Conservation (phyloP, 2,113 vertebrate genomes). For the Myiozetetes cayanensis region DNA sequence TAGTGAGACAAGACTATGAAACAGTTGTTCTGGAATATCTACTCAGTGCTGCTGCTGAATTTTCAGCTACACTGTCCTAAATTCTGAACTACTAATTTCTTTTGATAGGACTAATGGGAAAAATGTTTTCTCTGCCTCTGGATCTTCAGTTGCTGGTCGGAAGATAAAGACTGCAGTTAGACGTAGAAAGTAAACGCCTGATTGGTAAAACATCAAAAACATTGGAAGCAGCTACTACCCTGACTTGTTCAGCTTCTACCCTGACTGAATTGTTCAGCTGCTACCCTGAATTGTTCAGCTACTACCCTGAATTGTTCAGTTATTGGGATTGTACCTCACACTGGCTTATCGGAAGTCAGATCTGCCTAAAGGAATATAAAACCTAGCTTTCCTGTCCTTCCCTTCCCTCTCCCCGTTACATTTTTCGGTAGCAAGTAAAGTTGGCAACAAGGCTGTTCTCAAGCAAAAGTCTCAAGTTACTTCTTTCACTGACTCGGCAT, state of each 20-base stretch:
- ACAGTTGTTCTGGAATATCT: constrained; percentile 20
- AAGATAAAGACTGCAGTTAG: constrained; percentile 97
- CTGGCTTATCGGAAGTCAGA: constrained; percentile 71
- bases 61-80: constrained; percentile 10
- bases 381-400: constrained; percentile 54
- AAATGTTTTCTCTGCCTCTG: constrained; percentile 73
- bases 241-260: constrained; percentile 56
- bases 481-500: constrained; percentile 72
- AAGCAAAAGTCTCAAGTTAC: constrained; percentile 65
- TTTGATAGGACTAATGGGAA: constrained; percentile 78
- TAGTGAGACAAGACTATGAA: constrained; percentile 13
- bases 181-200: constrained; percentile 85
- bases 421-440: constrained; percentile 56
- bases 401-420: neutral
- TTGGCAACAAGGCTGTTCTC: constrained; percentile 68
- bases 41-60: constrained; percentile 22
- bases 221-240: constrained; percentile 69
- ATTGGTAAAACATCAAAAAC: constrained; percentile 52
- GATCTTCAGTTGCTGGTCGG: constrained; percentile 81
- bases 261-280: constrained; percentile 35
- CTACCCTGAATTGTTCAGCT: constrained; percentile 51
- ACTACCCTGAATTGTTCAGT: constrained; percentile 66
- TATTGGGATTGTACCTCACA: constrained; percentile 70
- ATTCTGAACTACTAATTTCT: constrained; percentile 55
- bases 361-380: constrained; percentile 70